Conservation (phyloP, 2,888 invertebrate genomes). For the Drosophila seclusa region DNA sequence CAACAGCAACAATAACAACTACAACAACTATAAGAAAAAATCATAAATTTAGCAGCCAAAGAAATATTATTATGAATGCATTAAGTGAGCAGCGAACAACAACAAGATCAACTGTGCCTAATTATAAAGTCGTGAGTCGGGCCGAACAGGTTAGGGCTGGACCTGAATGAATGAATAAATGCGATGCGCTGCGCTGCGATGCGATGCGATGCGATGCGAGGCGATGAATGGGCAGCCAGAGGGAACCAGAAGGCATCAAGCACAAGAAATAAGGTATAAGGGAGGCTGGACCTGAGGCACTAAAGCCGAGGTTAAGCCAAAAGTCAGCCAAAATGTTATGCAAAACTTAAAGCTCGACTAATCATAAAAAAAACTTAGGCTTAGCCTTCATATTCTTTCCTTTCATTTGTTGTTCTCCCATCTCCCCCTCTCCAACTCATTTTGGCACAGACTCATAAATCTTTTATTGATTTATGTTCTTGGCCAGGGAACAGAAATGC, state of each 20-base stretch:
- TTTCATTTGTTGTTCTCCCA: not conserved
- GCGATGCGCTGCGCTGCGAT: not conserved
- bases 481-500: conserved; percentile 61
- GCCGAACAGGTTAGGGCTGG: conserved; percentile 72
- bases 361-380: conserved; percentile 76
- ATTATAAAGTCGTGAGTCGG: conserved; percentile 80
- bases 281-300: conserved; percentile 2
- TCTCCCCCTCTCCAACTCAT: not conserved
- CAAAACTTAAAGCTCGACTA: conserved; percentile 69
- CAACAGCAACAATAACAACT: not conserved
- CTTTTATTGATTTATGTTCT: conserved; percentile 76
- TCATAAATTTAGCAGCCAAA: conserved; percentile 81
- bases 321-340: conserved; percentile 66
- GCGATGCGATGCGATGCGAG: not conserved
- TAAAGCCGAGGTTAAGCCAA: conserved; percentile 8
- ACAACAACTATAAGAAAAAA: conserved; percentile 35
- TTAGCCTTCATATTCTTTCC: conserved; percentile 41
- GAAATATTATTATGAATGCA: conserved; percentile 83
- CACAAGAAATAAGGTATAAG: not conserved
- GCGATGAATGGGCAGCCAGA: conserved; percentile 55
- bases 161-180: conserved; percentile 63
- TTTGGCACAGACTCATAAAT: conserved; percentile 73
- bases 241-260: conserved; percentile 14
- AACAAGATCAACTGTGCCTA: conserved; percentile 70
- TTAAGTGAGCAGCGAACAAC: conserved; percentile 73